Conservation (phyloP, 2,113 vertebrate genomes). For the Lynx canadensis region DNA sequence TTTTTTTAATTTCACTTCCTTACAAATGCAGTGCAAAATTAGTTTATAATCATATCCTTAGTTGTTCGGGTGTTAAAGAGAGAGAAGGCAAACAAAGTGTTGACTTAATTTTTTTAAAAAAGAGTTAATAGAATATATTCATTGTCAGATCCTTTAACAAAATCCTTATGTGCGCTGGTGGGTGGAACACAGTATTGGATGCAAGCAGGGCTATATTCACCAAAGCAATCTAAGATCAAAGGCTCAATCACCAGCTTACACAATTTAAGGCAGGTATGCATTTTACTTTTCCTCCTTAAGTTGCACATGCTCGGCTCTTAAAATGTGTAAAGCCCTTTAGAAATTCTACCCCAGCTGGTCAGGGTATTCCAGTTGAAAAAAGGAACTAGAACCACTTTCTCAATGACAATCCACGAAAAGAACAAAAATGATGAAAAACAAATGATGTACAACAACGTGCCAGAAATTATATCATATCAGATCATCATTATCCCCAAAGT, state of each 20-base stretch:
- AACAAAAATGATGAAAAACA: conserved; percentile 31
- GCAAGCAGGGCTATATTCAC: background rate
- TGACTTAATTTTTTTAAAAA: background rate
- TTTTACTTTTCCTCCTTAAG: conserved; percentile 10
- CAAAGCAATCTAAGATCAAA: conserved; percentile 49
- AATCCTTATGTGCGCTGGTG: background rate
- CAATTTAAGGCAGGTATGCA: background rate
- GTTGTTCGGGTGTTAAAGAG: background rate
- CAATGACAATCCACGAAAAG: conserved; percentile 24
- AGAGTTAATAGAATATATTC: background rate
- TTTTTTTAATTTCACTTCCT: conserved; percentile 32
- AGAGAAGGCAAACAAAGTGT: background rate
- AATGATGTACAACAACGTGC: background rate
- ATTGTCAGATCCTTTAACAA: conserved; percentile 11
- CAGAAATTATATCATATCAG: background rate
- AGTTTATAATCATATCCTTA: conserved; percentile 16
- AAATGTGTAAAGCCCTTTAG: conserved; percentile 36
- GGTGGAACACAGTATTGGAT: background rate
- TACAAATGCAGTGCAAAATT: conserved; percentile 36
- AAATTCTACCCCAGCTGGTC: background rate
- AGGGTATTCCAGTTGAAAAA: background rate
- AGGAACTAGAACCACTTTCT: conserved; percentile 30
- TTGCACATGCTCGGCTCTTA: background rate
- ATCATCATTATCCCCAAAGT: conserved; percentile 24
- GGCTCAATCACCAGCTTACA: background rate